Conservation (phyloP, 2,113 vertebrate species). For the Morone chrysops region DNA sequence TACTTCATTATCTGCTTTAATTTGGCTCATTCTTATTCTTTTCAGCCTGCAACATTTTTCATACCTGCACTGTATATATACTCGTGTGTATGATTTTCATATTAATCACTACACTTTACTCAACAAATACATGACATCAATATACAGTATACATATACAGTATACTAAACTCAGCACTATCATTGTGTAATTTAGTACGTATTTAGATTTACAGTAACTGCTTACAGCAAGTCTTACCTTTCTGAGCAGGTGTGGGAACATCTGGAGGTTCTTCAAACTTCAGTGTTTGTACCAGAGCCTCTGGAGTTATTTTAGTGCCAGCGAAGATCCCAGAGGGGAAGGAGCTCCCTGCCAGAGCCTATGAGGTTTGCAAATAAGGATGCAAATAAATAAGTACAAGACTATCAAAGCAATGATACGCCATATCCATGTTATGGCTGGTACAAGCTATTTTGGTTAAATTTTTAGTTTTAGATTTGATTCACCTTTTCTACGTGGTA, state of each 20-base stretch:
- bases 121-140: no score
- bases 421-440: neutral
- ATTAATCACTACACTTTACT: no score
- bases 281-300: constrained; percentile 79
- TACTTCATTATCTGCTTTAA: no score
- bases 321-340: constrained; percentile 78
- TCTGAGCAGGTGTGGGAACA: neutral
- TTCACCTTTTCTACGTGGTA: neutral
- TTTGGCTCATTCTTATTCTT: no score
- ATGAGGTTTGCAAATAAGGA: neutral
- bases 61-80: no score
- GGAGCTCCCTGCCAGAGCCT: constrained; percentile 32
- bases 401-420: neutral
- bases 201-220: neutral
- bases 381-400: no score
- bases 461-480: neutral
- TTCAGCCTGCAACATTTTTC: no score
- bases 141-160: no score
- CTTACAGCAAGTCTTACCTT: constrained; percentile 32
- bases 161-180: no score
- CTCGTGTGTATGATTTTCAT: no score
- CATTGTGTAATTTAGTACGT: no score
- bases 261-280: constrained; percentile 60
- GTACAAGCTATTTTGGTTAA: neutral
- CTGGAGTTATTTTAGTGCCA: constrained; percentile 76